Evolutionary conservation across 2,113 vertebrate species (phyloP), one percentile per base, ranked within the genome.

Genomic region (Axis porcinus): DNA sequence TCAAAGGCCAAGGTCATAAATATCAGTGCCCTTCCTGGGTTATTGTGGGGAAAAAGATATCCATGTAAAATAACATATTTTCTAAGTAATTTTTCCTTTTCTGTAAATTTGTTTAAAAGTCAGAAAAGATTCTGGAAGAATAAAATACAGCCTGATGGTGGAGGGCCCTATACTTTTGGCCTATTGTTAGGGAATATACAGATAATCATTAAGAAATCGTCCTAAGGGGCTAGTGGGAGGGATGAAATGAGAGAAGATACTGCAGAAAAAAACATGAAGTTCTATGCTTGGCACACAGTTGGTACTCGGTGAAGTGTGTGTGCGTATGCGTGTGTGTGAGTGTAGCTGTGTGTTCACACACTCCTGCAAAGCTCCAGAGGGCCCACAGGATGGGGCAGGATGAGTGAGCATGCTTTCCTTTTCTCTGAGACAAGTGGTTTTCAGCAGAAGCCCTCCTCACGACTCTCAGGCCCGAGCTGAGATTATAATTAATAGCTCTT

Each of bases 401-500:
- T 33, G 60, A 47, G 33, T 60, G 64, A 54, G 43, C 64, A 60
- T 21, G 25, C 30, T 88, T 84, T 76, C 27, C 28, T 96, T 76
- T 94, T 88, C 92, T 88, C 55, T 43, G 85, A 95, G 81, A 91
- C 55, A 79, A 96, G 81, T 92, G 64, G 92, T 96, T 95, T 96
- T 96, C 9, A 1, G 81, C 78, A 91, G 97, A 87, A 94, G 91
- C 83, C 89, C 92, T 97, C 91, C 74, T 92, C 33, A 45, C 54
- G 33, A 13, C 25, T 96, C 92, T 60, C 23, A 76, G 62, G 14
- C 52, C 79, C 0, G 40, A 92, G 52, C 79, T 50, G 57, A 62
- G 58, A 81, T 93, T 82, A 86, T 92, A 97, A 98, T 98, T 93
- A 98, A 97, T 90, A 97, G 96, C 90, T 43, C 54, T 91, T 43